These are phyloP conservation scores for Serilophus lunatus DNA, from an alignment of 2,113 vertebrate species.

Conservation along the genomic window DNA sequence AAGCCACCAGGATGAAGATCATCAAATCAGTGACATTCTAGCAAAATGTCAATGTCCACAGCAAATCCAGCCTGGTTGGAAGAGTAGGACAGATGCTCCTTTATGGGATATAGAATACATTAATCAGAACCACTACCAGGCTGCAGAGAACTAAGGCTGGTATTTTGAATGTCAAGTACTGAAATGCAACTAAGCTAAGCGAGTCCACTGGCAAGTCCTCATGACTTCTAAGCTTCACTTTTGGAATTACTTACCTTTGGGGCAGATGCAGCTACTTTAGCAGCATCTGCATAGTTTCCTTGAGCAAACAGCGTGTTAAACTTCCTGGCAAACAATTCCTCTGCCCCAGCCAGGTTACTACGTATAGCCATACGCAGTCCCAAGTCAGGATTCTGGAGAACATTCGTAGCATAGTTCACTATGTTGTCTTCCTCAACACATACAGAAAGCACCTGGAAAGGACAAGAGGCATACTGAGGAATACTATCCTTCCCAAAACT, in stretches of 20 bases:
- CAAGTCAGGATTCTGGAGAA: conserved; percentile 91
- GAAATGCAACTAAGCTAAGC: background rate
- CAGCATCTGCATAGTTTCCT: conserved; percentile 89
- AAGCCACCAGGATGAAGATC: background rate
- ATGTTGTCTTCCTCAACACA: conserved; percentile 95
- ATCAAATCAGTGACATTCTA: background rate
- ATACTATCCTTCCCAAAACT: background rate
- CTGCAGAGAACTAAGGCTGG: background rate
- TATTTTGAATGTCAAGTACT: background rate
- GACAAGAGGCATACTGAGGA: background rate
- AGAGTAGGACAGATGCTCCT: background rate
- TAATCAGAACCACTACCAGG: background rate
- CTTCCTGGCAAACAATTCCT: conserved; percentile 89
- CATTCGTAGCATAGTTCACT: conserved; percentile 87
- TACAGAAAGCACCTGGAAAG: conserved; percentile 85
- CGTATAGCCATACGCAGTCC: conserved; percentile 87
- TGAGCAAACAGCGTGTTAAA: conserved; percentile 88
- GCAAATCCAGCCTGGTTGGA: background rate
- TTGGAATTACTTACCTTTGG: conserved; percentile 80
- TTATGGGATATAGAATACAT: background rate
- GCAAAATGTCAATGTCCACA: background rate
- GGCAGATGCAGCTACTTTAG: conserved; percentile 88
- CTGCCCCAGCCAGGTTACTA: conserved; percentile 87
- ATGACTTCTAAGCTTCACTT: background rate
- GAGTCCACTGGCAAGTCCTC: background rate